phyloP scores from a whole-genome alignment of 2,797 vertebrate species.

The Ptychobarbus kaznakovi region DNA sequence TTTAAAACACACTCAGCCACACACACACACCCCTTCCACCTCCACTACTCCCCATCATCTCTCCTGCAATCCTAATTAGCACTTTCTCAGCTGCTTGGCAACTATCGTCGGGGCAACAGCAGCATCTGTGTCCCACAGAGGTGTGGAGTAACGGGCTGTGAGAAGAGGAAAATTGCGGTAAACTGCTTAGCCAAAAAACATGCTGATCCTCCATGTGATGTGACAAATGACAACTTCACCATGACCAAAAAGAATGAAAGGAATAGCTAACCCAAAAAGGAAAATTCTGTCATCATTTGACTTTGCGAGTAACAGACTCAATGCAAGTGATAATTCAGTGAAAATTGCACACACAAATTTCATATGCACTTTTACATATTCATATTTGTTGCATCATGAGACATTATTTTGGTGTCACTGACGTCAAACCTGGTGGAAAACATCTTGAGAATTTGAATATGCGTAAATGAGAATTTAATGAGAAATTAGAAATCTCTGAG shows the following conservation, averaged over 20 bases:
- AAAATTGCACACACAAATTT: not conserved
- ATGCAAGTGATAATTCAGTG: not conserved
- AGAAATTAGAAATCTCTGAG: not conserved
- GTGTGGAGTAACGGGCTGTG: not conserved
- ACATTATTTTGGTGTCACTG: not conserved
- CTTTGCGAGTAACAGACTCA: not conserved
- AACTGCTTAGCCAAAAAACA: not conserved
- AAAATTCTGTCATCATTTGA: not conserved
- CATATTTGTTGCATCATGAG: not conserved
- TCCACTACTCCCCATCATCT: slow-evolving; percentile 46
- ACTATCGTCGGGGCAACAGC: slow-evolving; percentile 69
- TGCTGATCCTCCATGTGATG: not conserved
- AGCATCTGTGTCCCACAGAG: slow-evolving; percentile 62
- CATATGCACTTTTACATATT: not conserved
- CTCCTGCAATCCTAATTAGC: slow-evolving; percentile 64
- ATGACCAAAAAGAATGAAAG: not conserved
- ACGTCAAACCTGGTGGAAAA: not conserved
- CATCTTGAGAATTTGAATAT: not conserved
- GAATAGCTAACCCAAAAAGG: too few species aligned
- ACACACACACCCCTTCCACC: not conserved
- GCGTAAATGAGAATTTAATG: not conserved
- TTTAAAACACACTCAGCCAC: slow-evolving; percentile 24
- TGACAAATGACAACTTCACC: not conserved
- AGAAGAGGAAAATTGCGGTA: too few species aligned
- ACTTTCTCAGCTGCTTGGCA: slow-evolving; percentile 70